Evolutionary conservation across 2,113 vertebrate species (phyloP), one percentile per base, ranked within the genome.

Genomic region (Brachyistius frenatus): DNA sequence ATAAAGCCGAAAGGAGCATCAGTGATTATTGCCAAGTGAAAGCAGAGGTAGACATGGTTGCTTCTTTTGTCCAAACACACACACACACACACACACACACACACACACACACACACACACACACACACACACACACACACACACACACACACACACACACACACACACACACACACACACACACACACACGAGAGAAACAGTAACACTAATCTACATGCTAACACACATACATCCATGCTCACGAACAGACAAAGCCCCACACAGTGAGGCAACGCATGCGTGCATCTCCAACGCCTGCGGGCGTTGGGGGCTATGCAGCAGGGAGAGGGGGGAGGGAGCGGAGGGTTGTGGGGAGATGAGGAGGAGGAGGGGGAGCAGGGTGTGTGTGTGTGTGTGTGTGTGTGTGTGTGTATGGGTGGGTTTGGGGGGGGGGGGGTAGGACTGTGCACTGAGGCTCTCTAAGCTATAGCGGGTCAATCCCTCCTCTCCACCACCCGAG

Each of bases 201-300:
- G 67, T 64, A 36, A 78, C 54, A 65, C 66, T 63, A 50, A 61
- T 56, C 55, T 66, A 76, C 67, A 76, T 57, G 32, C 46, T 71
- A 70, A 72, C 76, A 82, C 77, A 84, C 76, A 86, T 7, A 84
- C 66, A 78, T 6, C 41, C 57, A 47, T 30, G 64, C 86, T 81
- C 85, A 86, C 81, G 85, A 70, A 86, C 86, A 92, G 86, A 93
- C 91, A 94, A 91, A 92, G 89, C 86, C 87, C 89, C 81, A 91
- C 79, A 91, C 84, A 86, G 86, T 74, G 83, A 86, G 76, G 81
- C 87, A 85, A 92, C 69, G 85, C 89, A 94, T 91, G 90, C 89
- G 86, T 92, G 89, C 90, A 88, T 93, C 87, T 85, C 83, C 72
- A 85, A 69, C 35, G 90, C 93, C 92, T 88, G 87, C 85, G 55